phyloP scores from a whole-genome alignment of 2,888 invertebrate genomes.

The Unio delphinus region DNA sequence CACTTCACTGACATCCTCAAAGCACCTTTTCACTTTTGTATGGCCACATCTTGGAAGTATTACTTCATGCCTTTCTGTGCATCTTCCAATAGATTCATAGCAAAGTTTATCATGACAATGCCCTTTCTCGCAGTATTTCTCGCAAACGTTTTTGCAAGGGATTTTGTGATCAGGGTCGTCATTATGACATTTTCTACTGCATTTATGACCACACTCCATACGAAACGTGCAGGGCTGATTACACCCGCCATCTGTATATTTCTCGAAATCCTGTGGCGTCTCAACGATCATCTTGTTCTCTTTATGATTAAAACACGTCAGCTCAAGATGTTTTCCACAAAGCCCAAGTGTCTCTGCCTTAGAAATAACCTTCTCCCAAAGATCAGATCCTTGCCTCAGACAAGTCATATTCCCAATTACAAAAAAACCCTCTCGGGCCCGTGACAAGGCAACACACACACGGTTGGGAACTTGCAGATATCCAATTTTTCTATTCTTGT shows the following conservation, averaged over 20 bases:
- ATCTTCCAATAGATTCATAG: constrained; percentile 67
- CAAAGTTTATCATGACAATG: constrained; percentile 72
- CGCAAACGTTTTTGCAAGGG: constrained; percentile 8
- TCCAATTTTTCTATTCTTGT: constrained; percentile 59
- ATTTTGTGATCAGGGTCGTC: constrained; percentile 71
- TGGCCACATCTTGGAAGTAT: constrained; percentile 58
- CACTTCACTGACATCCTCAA: constrained; percentile 20
- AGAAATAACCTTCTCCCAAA: constrained; percentile 35
- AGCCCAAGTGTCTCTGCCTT: constrained; percentile 29
- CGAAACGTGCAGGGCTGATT: constrained; percentile 37
- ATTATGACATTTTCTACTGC: constrained; percentile 47
- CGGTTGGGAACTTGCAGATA: constrained; percentile 62
- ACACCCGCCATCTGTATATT: constrained; percentile 50
- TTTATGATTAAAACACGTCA: constrained; percentile 55
- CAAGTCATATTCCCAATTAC: constrained; percentile 62
- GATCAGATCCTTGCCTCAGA: constrained; percentile 15
- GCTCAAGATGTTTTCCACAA: constrained; percentile 25
- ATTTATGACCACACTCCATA: constrained; percentile 57
- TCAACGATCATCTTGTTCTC: constrained; percentile 17
- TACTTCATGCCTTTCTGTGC: constrained; percentile 40
- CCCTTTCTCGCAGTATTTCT: constrained; percentile 18
- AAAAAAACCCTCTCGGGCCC: constrained; percentile 65
- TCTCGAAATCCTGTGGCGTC: constrained; percentile 28
- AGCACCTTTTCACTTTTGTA: constrained; percentile 19
- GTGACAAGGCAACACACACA: constrained; percentile 66